Evolutionary conservation across 2,113 vertebrate genomes (phyloP).

Genomic region (Falco punctatus): DNA sequence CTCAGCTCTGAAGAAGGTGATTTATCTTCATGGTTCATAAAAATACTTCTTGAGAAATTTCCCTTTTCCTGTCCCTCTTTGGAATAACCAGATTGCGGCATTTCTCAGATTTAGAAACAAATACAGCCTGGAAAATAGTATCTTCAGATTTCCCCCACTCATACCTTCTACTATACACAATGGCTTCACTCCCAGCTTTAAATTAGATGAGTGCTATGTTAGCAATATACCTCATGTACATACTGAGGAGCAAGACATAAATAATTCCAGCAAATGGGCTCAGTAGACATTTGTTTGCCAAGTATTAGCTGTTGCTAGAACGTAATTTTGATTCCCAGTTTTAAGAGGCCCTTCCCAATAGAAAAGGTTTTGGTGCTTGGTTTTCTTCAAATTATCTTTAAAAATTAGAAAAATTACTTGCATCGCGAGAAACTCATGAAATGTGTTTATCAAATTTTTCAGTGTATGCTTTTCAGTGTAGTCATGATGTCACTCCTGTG

Average conservation of each 20-base stretch:
- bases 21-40: slow-evolving; percentile 30
- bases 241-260: slow-evolving; percentile 9
- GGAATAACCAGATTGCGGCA: slow-evolving; percentile 9
- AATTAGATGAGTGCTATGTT: slow-evolving; percentile 9
- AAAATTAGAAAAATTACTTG: background rate
- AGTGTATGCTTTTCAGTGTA: background rate
- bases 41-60: slow-evolving; percentile 31
- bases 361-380: background rate
- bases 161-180: slow-evolving; percentile 16
- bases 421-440: background rate
- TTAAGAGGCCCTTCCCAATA: background rate
- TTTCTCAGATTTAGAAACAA: slow-evolving; percentile 42
- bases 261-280: slow-evolving; percentile 5
- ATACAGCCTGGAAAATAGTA: slow-evolving; percentile 22
- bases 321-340: background rate
- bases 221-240: background rate
- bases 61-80: background rate
- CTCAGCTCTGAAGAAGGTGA: slow-evolving; percentile 24
- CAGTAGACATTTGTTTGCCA: background rate
- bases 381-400: background rate
- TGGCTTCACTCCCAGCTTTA: slow-evolving; percentile 44
- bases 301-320: background rate
- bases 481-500: background rate
- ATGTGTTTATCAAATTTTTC: background rate
- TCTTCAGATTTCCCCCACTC: slow-evolving; percentile 13